Evolutionary conservation across 2,797 vertebrate genomes (phyloP).

Genomic region (Catharus ustulatus): DNA sequence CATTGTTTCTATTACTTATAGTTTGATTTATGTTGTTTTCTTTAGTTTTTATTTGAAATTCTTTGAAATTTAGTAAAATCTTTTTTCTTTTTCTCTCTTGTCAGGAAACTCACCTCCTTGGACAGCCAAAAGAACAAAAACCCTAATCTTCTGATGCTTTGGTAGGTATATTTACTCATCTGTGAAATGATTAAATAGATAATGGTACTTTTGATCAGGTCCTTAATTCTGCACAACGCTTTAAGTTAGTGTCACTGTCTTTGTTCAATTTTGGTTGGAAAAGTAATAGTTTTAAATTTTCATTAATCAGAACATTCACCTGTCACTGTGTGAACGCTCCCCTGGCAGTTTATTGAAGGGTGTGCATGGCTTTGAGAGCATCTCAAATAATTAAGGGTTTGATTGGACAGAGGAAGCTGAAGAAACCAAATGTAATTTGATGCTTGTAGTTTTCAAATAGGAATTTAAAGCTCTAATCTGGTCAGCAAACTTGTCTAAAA

Average conservation of each 20-base stretch:
- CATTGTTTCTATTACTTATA: constrained; percentile 57
- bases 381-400: not conserved
- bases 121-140: constrained; percentile 56
- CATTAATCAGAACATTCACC: not conserved
- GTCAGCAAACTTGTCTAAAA: not conserved
- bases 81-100: constrained; percentile 62
- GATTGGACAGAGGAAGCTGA: not conserved
- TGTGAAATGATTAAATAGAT: not conserved
- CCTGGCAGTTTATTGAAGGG: not conserved
- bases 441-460: not conserved
- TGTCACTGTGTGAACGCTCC: not conserved
- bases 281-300: not conserved
- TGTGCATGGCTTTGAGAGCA: not conserved
- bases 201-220: not conserved
- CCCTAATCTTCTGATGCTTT: constrained; percentile 12
- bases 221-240: not conserved
- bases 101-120: constrained; percentile 69
- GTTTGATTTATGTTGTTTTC: constrained; percentile 45
- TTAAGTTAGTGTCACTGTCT: not conserved
- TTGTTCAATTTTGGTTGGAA: not conserved
- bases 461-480: not conserved
- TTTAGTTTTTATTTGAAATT: constrained; percentile 14
- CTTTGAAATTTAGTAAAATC: constrained; percentile 61
- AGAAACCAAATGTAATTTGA: not conserved
- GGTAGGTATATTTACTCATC: constrained; percentile 59